These are phyloP conservation scores for Pedetes capensis DNA, from an alignment of 2,113 vertebrate species.

Conservation along the genomic window DNA sequence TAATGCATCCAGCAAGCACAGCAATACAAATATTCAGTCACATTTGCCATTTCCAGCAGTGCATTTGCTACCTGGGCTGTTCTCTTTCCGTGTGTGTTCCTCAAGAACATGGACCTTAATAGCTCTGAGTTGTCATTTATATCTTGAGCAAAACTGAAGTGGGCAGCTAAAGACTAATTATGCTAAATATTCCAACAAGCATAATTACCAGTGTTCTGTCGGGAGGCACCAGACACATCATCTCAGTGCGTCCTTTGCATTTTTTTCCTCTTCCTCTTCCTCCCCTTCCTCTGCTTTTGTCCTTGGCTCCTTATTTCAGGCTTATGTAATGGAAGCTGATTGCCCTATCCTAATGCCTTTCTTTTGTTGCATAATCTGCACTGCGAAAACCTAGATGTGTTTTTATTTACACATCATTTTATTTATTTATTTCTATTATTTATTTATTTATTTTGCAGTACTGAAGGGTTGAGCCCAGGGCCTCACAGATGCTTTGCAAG, in stretches of 20 bases:
- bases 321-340: slow-evolving; percentile 63
- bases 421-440: too few species aligned
- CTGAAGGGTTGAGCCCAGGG: too few species aligned
- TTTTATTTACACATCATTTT: slow-evolving; percentile 47
- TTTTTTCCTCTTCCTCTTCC: not conserved
- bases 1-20: not conserved
- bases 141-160: slow-evolving; percentile 69
- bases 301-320: slow-evolving; percentile 45
- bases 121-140: slow-evolving; percentile 61
- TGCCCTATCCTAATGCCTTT: not conserved
- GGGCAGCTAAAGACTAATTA: slow-evolving; percentile 73
- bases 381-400: slow-evolving; percentile 33
- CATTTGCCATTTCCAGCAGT: slow-evolving; percentile 13
- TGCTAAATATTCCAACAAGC: slow-evolving; percentile 61
- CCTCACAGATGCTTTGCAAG: too few species aligned
- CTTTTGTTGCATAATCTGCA: slow-evolving; percentile 28
- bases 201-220: slow-evolving; percentile 31
- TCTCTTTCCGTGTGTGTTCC: slow-evolving; percentile 26
- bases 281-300: too few species aligned
- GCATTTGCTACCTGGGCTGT: slow-evolving; percentile 25
- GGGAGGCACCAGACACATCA: slow-evolving; percentile 48
- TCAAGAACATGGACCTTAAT: slow-evolving; percentile 59
- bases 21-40: slow-evolving; percentile 11
- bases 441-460: too few species aligned
- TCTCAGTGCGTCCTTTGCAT: not conserved